Evolutionary conservation across 2,113 vertebrate genomes (phyloP), one percentile per base, ranked within the genome.

Genomic region (Clarias magur): DNA sequence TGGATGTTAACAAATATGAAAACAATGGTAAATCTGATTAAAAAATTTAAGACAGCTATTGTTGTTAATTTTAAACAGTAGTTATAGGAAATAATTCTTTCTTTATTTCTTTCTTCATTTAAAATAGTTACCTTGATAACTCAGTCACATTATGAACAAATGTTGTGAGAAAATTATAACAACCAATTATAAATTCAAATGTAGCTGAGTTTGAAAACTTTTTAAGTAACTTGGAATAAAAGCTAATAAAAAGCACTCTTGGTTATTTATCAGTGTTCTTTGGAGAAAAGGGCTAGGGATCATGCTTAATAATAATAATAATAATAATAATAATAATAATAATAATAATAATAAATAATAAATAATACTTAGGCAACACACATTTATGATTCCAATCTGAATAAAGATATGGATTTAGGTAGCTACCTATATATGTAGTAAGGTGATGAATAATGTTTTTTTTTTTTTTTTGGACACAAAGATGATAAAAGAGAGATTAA

Each of bases 401-500:
- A 65, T n/a, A n/a, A 9, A 67, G 65, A 27, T 67, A n/a, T 25
- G n/a, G 62, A 65, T 27, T 9, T 38, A 72, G 1, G 8, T 21
- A 19, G 23, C 42, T 34, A 23, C 16, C 25, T 56, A 19, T 7
- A 87, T 19, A 34, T 82, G 48, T 72, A 80, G 85, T 53, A 54
- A 53, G 62, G 15, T 59, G 56, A 80, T 85, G 83, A 81, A 48
- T 86, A 54, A 88, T 88, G 34, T 34, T 34, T 34, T 34, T 34
- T 34, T 34, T 34, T 48, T 72, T 86, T 30, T 54, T 59, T 38
- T 63, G 79, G 82, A 82, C 72, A 48, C 34, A 73, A 73, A 73
- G 70, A 73, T 19, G 38, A 73, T 75, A 65, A 83, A 67, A 92
- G 85, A 90, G 84, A 92, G 90, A 90, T 94, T 92, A 94, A 90